These are phyloP conservation scores for Bucorvus abyssinicus DNA, from an alignment of 2,797 vertebrate species.

Conservation along the genomic window DNA sequence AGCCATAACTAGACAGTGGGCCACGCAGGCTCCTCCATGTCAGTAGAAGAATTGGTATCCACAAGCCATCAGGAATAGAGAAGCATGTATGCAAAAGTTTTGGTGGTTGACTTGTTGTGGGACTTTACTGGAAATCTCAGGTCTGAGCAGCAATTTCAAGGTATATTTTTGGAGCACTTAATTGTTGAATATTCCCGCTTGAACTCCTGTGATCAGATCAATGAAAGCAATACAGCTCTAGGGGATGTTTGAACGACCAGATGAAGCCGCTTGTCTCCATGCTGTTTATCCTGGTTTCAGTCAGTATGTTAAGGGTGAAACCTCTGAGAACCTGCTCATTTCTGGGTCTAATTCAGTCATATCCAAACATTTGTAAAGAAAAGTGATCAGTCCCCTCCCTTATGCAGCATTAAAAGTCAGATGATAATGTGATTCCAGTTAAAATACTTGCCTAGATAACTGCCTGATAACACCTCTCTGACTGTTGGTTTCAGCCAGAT, in stretches of 20 bases:
- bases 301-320: neutral
- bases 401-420: neutral
- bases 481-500: conserved; percentile 48
- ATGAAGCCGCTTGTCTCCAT: neutral
- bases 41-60: neutral
- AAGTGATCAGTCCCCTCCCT: neutral
- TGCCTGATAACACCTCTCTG: conserved; percentile 11
- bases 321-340: neutral
- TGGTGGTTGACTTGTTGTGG: neutral
- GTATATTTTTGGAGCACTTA: neutral
- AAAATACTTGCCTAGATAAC: conserved; percentile 53
- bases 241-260: neutral
- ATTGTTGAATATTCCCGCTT: neutral
- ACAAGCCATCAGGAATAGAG: neutral
- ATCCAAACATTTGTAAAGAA: neutral
- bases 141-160: neutral
- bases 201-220: neutral
- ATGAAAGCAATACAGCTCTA: neutral
- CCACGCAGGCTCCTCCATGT: neutral
- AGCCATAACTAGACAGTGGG: neutral
- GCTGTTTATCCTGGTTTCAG: neutral
- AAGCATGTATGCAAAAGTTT: neutral
- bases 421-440: conserved; percentile 16
- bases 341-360: neutral
- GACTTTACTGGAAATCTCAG: neutral